Conservation (phyloP, 2,888 invertebrate genomes). For the Troides helena region DNA sequence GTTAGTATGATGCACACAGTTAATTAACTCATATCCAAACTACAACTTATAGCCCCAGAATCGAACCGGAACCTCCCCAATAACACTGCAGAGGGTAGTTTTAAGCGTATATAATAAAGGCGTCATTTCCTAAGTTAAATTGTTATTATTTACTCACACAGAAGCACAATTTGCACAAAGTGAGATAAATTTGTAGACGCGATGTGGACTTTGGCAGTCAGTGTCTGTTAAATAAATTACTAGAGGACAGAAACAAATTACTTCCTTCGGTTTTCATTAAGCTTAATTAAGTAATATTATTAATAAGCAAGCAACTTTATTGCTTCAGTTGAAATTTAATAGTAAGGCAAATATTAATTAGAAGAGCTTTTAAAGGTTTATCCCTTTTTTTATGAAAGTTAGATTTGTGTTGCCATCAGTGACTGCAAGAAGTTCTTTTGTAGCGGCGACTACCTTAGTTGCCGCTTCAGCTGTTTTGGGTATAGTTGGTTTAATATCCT, state of each 20-base stretch:
- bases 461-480: too few species aligned
- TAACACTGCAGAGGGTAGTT: background rate
- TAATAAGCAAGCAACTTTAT: conserved; percentile 9
- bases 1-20: too few species aligned
- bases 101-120: conserved; percentile 1
- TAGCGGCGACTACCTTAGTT: too few species aligned
- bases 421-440: too few species aligned
- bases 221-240: conserved; percentile 19
- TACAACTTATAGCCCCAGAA: too few species aligned
- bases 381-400: too few species aligned
- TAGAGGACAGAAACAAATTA: conserved; percentile 21
- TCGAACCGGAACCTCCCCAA: too few species aligned
- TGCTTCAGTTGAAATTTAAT: conserved; percentile 3
- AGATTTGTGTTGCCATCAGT: too few species aligned
- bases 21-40: too few species aligned
- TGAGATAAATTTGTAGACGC: conserved; percentile 18
- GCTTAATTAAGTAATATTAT: conserved; percentile 19
- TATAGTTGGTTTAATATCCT: too few species aligned
- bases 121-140: conserved; percentile 14
- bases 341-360: background rate
- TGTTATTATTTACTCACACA: conserved; percentile 18
- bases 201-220: conserved; percentile 14
- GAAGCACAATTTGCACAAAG: conserved; percentile 17
- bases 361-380: too few species aligned
- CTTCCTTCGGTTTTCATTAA: conserved; percentile 22